Evolutionary conservation across 2,797 vertebrate genomes (phyloP).

Genomic region (Smutsia gigantea): DNA sequence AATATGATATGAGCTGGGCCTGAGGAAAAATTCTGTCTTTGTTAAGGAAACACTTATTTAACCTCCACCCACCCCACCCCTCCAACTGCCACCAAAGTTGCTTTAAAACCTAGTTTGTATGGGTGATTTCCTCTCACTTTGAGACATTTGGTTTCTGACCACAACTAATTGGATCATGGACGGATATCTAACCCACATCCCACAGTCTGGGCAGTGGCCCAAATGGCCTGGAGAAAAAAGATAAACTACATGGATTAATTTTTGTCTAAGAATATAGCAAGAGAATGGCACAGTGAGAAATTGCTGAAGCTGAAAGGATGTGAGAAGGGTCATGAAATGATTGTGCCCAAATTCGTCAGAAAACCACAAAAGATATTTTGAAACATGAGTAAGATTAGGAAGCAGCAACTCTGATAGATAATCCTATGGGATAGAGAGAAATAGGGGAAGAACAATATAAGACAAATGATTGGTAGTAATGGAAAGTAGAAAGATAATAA

Average conservation of each 20-base stretch:
- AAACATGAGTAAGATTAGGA: neutral
- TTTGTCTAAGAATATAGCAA: neutral
- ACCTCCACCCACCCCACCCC: rapidly evolving
- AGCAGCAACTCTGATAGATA: neutral
- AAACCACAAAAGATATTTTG: no score
- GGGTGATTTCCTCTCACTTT: neutral
- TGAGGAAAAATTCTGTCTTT: neutral
- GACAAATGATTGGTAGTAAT: neutral
- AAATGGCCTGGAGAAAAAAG: neutral
- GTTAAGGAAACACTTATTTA: neutral
- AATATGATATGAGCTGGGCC: neutral
- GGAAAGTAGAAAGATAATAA: neutral
- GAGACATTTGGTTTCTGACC: neutral
- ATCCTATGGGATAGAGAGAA: neutral
- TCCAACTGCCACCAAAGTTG: neutral
- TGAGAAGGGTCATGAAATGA: neutral
- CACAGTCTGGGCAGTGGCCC: neutral
- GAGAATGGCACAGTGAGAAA: neutral
- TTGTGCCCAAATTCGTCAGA: neutral
- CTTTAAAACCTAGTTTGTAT: neutral
- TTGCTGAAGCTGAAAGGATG: neutral
- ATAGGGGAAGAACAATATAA: neutral
- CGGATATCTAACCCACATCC: neutral
- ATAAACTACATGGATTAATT: neutral
- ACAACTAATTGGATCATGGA: neutral